phyloP scores from a whole-genome alignment of 2,113 vertebrate species.

The Bubo bubo region DNA sequence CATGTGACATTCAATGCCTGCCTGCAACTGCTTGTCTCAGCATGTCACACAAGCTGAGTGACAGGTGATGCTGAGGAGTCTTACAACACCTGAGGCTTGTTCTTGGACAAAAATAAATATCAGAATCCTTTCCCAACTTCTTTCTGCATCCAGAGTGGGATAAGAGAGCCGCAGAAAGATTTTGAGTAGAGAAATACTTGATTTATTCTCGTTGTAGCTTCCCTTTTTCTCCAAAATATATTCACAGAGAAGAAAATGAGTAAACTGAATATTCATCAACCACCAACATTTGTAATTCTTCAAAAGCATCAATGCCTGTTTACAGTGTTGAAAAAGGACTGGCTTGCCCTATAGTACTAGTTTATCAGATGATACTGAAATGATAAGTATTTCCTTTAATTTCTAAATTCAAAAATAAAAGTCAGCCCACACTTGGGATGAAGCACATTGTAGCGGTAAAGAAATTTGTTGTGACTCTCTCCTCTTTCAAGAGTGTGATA shows the following conservation, averaged over 20 bases:
- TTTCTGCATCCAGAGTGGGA: background rate
- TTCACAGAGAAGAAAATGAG: background rate
- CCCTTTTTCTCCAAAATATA: background rate
- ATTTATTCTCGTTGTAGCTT: background rate
- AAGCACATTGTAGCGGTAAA: background rate
- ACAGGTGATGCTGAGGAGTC: background rate
- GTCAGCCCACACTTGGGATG: background rate
- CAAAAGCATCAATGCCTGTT: background rate
- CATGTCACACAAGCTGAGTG: background rate
- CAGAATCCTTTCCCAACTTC: background rate
- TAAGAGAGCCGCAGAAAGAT: background rate
- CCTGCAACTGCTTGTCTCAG: background rate
- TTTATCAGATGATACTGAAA: background rate
- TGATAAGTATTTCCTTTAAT: background rate
- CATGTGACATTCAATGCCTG: rapidly evolving
- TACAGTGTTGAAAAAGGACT: background rate
- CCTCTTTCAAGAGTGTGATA: background rate
- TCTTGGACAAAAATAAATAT: background rate
- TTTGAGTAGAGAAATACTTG: background rate
- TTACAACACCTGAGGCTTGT: background rate
- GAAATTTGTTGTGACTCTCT: background rate
- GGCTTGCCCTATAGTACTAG: background rate
- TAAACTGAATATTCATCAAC: background rate
- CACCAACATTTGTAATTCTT: background rate
- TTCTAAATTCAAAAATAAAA: slow-evolving; percentile 4